phyloP scores from a whole-genome alignment of 2,113 vertebrate genomes.

The Epinephelus moara region DNA sequence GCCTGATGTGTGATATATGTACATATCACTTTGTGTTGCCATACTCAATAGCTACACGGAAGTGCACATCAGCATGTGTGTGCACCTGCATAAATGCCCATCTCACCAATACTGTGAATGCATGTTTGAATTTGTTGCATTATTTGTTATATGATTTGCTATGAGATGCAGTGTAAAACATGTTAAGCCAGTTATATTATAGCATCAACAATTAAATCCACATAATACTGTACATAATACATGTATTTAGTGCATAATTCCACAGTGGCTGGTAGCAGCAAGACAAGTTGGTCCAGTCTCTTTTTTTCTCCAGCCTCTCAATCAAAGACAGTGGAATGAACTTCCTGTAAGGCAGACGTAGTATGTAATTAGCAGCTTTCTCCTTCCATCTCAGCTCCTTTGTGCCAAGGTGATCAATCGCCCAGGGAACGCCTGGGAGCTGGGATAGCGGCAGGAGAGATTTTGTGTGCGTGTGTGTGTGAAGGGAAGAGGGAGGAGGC shows the following conservation, averaged over 20 bases:
- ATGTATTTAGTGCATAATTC: constrained; percentile 8
- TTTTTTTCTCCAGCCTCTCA: constrained; percentile 54
- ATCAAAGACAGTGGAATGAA: constrained; percentile 70
- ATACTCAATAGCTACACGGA: background rate
- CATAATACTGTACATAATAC: background rate
- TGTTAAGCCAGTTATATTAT: constrained; percentile 31
- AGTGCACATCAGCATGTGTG: background rate
- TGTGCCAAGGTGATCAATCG: constrained; percentile 80
- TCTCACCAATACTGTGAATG: background rate
- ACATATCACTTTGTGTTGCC: constrained; percentile 4
- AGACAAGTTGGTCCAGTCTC: constrained; percentile 28
- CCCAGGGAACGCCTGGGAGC: constrained; percentile 66
- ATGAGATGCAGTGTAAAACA: constrained; percentile 12
- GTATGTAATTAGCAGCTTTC: constrained; percentile 81
- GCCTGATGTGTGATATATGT: constrained; percentile 1
- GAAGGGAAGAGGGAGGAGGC: background rate
- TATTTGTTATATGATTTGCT: background rate
- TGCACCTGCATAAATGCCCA: constrained; percentile 2
- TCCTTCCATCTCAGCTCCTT: constrained; percentile 76
- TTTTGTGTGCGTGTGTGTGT: constrained; percentile 28
- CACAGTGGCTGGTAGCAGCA: constrained; percentile 26
- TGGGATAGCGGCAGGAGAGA: constrained; percentile 42
- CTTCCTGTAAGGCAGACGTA: constrained; percentile 70
- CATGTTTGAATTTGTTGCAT: constrained; percentile 20
- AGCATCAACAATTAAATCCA: constrained; percentile 32